These are phyloP conservation scores for Drosophila ficusphila DNA, from an alignment of 1,140 invertebrate genomes.

Conservation along the genomic window DNA sequence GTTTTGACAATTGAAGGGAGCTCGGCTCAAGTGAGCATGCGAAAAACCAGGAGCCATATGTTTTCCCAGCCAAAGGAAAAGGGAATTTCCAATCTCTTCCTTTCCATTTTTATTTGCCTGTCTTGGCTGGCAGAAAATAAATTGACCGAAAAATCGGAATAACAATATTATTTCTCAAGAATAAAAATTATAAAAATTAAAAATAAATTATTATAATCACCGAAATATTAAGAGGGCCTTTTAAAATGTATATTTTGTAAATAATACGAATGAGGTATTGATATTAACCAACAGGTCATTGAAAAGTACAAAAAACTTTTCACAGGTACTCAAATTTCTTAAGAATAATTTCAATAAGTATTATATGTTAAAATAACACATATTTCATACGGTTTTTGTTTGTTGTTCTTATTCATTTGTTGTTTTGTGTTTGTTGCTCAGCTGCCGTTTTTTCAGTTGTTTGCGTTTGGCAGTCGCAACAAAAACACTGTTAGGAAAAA, in stretches of 20 bases:
- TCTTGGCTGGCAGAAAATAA: constrained; percentile 9
- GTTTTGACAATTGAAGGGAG: constrained; percentile 37
- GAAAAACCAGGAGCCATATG: constrained; percentile 44
- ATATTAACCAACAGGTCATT: no score
- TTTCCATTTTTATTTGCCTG: neutral
- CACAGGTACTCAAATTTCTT: no score
- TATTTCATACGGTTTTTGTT: neutral
- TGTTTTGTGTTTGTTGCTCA: constrained; percentile 3
- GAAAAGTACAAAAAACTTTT: no score
- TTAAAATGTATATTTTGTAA: no score
- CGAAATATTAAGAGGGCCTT: no score
- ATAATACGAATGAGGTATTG: no score
- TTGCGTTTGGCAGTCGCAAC: constrained; percentile 36
- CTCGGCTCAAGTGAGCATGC: constrained; percentile 7
- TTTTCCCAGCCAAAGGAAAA: neutral
- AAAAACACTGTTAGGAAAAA: neutral
- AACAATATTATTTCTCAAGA: neutral
- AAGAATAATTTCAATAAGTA: no score
- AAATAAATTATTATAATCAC: no score
- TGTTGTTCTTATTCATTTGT: constrained; percentile 4
- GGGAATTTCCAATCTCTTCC: neutral
- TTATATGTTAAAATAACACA: neutral
- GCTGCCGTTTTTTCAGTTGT: constrained; percentile 21
- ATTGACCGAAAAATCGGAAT: no score
- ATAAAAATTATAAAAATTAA: neutral